Conservation (phyloP, 2,113 vertebrate genomes). For the Scortum barcoo region DNA sequence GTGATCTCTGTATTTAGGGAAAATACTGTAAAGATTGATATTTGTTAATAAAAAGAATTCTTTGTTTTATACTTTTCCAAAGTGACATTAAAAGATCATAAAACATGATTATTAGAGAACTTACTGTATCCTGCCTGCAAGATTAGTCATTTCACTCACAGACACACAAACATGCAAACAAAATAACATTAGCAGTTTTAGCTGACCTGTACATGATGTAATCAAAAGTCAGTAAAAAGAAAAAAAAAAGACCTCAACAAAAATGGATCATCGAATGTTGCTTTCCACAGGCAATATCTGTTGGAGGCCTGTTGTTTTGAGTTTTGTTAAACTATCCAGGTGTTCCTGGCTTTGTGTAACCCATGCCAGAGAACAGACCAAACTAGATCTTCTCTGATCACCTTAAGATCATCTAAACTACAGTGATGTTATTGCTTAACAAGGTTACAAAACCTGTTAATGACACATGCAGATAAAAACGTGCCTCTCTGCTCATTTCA, state of each 20-base stretch:
- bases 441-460: slow-evolving; percentile 7
- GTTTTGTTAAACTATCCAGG: neutral
- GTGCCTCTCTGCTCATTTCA: neutral
- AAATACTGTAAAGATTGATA: neutral
- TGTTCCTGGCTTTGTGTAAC: neutral
- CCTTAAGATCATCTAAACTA: neutral
- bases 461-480: neutral
- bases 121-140: neutral
- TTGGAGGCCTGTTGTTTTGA: neutral
- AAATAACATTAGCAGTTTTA: neutral
- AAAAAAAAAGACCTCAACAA: neutral
- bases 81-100: neutral
- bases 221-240: neutral
- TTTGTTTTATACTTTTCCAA: neutral
- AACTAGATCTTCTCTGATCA: neutral
- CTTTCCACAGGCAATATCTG: neutral
- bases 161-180: neutral
- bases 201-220: neutral
- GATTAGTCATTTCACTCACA: neutral
- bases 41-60: neutral
- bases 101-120: no score
- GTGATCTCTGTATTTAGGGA: neutral
- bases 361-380: neutral
- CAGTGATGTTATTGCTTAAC: neutral
- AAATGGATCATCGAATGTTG: neutral